phyloP scores from a whole-genome alignment of 2,888 invertebrate genomes.

The Rhingia rostrata region DNA sequence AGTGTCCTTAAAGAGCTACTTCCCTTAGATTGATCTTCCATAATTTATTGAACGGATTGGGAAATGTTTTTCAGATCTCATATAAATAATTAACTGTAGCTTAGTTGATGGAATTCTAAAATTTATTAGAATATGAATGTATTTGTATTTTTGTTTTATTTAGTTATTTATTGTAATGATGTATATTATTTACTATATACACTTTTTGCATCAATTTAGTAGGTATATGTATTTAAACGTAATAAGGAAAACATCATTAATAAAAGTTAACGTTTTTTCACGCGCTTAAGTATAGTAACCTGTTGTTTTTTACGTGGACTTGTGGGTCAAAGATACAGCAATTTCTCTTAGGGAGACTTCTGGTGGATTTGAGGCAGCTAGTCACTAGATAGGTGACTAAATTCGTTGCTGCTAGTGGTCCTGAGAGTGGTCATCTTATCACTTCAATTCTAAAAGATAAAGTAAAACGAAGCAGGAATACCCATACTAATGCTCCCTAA shows the following conservation, averaged over 20 bases:
- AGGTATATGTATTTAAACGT: neutral
- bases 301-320: neutral
- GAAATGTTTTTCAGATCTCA: constrained; percentile 70
- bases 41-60: constrained; percentile 51
- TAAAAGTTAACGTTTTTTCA: constrained; percentile 32
- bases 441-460: too few relatives aligned
- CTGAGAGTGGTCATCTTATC: too few relatives aligned
- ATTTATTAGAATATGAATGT: constrained; percentile 36
- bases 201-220: constrained; percentile 11
- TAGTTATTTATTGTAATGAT: constrained; percentile 41
- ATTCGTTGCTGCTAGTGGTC: too few relatives aligned
- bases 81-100: constrained; percentile 66
- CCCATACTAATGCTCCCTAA: too few relatives aligned
- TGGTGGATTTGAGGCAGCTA: too few relatives aligned
- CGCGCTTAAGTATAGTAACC: neutral
- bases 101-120: constrained; percentile 54
- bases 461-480: too few relatives aligned
- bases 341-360: too few relatives aligned
- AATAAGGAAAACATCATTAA: constrained; percentile 36
- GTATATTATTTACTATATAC: constrained; percentile 17
- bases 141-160: constrained; percentile 17
- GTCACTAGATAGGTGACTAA: too few relatives aligned
- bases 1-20: constrained; percentile 60
- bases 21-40: constrained; percentile 65
- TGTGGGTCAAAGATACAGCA: too few relatives aligned